Evolutionary conservation across 2,113 vertebrate species (phyloP).

Genomic region (Dicentrarchus labrax): DNA sequence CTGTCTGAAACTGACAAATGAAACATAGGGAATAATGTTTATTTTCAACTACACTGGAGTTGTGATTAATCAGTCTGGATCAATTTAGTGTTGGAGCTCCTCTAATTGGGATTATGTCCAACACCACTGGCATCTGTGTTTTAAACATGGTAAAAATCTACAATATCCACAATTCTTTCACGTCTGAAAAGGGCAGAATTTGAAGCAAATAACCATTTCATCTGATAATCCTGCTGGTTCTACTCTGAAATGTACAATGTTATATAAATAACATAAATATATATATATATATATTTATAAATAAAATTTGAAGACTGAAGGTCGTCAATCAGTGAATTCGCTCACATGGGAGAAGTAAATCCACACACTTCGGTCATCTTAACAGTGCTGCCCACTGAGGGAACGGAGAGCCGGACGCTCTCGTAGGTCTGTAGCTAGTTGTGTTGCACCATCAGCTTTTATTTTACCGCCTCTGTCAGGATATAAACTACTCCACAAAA

Average conservation of each 20-base stretch:
- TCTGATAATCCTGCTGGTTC: constrained; percentile 8
- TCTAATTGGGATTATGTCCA: constrained; percentile 15
- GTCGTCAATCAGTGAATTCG: not conserved
- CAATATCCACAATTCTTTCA: not conserved
- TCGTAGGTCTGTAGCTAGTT: no score
- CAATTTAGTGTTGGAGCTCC: constrained; percentile 17
- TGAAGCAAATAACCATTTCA: constrained; percentile 3
- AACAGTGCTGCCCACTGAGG: not conserved
- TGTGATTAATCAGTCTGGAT: constrained; percentile 43
- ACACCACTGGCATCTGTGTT: not conserved
- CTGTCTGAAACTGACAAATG: constrained; percentile 45
- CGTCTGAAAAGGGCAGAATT: not conserved
- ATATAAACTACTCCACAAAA: not conserved
- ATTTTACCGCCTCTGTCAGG: not conserved
- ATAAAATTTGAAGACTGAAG: not conserved
- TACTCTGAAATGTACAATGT: not conserved
- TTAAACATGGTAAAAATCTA: not conserved
- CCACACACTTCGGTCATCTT: not conserved
- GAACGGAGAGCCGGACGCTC: not conserved
- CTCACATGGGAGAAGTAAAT: not conserved
- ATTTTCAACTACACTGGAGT: constrained; percentile 38
- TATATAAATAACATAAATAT: no score
- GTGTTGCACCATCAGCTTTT: not conserved
- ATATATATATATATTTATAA: no score
- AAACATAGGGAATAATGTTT: constrained; percentile 42